These are phyloP conservation scores for Psococerastis gibbosa DNA, from an alignment of 2,888 invertebrate genomes.

Conservation along the genomic window DNA sequence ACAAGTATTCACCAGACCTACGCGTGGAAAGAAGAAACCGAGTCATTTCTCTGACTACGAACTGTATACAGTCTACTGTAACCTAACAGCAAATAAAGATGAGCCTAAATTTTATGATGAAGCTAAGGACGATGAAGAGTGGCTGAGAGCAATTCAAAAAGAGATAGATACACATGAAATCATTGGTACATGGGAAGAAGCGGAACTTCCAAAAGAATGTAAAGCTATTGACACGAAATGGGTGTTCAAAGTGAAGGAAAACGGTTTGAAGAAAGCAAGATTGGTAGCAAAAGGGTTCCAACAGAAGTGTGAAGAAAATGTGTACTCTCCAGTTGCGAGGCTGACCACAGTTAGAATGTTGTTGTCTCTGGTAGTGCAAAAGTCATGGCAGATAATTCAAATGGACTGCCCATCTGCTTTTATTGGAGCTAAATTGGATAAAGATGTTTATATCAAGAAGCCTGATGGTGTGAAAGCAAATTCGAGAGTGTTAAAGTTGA, in stretches of 20 bases:
- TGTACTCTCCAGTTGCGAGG: conserved; percentile 12
- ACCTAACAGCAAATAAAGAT: no score
- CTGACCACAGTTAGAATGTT: conserved; percentile 5
- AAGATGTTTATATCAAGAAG: conserved; percentile 9
- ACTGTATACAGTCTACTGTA: neutral
- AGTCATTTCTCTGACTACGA: neutral
- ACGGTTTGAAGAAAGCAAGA: conserved; percentile 5
- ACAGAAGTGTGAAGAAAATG: conserved; percentile 8
- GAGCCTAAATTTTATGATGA: neutral
- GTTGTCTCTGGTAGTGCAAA: conserved; percentile 2
- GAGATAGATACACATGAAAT: neutral
- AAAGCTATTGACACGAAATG: conserved; percentile 8
- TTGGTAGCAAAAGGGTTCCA: conserved; percentile 10
- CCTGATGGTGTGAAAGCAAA: conserved; percentile 12
- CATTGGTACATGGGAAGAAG: conserved; percentile 3
- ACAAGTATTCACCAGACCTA: no score
- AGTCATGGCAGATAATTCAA: neutral
- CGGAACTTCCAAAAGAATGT: neutral
- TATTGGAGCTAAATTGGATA: conserved; percentile 5
- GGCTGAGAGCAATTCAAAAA: neutral
- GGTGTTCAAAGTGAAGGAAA: conserved; percentile 10
- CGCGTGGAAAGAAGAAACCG: neutral
- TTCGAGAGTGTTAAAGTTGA: neutral
- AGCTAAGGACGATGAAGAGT: neutral
- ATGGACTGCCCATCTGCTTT: conserved; percentile 13